Percentiles rank a stretch among this genome's conserved stretches.
Evolutionary conservation across 2,797 vertebrate species (phyloP).

Genomic region (Amblyopsis hoosieri): DNA sequence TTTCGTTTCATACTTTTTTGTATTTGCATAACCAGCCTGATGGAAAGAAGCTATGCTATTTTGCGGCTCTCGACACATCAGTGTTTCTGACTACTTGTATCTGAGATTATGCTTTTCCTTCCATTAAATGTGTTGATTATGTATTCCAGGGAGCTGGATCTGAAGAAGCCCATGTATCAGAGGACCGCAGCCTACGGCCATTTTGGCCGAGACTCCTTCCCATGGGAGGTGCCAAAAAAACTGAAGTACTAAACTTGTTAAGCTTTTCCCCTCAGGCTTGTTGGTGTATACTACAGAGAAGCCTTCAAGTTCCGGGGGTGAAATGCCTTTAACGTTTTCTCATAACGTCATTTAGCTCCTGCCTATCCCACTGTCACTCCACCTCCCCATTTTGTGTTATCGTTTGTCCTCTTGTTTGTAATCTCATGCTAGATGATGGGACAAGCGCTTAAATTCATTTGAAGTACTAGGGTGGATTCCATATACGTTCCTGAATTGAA

Average conservation of each 20-base stretch:
- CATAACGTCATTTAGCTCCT: conserved; percentile 53
- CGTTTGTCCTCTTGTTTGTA: conserved; percentile 50
- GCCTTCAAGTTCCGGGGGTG: conserved; percentile 86
- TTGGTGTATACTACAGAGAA: conserved; percentile 98
- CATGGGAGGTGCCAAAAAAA: conserved; percentile 97
- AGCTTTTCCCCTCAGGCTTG: conserved; percentile 88
- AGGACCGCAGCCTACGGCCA: conserved; percentile 97
- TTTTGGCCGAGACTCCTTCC: conserved; percentile 97
- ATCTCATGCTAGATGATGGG: conserved; percentile 46
- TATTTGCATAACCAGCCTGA: conserved; percentile 15
- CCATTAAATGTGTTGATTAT: conserved; percentile 88
- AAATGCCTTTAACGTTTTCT: conserved; percentile 72
- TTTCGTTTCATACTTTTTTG: conserved; percentile 12
- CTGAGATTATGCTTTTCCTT: conserved; percentile 47
- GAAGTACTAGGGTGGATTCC: conserved; percentile 40
- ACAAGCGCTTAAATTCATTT: conserved; percentile 47
- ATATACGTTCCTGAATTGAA: conserved; percentile 32
- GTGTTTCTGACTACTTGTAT: conserved; percentile 35
- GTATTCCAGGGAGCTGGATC: conserved; percentile 98
- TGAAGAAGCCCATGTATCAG: conserved; percentile 99
- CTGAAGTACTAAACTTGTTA: conserved; percentile 92
- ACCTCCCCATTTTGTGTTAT: conserved; percentile 40
- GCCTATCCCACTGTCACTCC: conserved; percentile 40
- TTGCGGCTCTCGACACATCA: conserved; percentile 17
- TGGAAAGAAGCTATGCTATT: not conserved